These are phyloP conservation scores for Noturus placidus DNA, from an alignment of 2,113 vertebrate species.

Conservation along the genomic window DNA sequence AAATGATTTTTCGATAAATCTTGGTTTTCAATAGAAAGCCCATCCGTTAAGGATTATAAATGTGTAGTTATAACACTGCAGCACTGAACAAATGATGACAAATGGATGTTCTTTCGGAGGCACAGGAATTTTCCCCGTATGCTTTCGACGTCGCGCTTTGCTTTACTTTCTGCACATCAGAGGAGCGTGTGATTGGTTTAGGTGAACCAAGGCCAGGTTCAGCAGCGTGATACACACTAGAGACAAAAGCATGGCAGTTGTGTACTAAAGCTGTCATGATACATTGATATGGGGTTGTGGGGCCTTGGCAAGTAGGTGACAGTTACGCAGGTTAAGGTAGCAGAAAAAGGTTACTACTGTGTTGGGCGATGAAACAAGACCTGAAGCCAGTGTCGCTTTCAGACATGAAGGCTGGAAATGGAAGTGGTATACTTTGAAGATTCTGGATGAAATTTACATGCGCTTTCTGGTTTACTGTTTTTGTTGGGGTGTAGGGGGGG, in stretches of 20 bases:
- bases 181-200: slow-evolving; percentile 58
- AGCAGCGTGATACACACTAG: slow-evolving; percentile 65
- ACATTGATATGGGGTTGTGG: slow-evolving; percentile 69
- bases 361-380: slow-evolving; percentile 27
- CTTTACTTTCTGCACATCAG: slow-evolving; percentile 53
- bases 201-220: slow-evolving; percentile 67
- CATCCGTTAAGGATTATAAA: slow-evolving; percentile 11
- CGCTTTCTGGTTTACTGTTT: background rate
- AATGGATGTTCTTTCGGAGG: background rate
- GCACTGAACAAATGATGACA: background rate
- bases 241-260: slow-evolving; percentile 69
- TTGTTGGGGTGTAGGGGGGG: no score
- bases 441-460: background rate
- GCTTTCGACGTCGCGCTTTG: background rate
- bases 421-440: background rate
- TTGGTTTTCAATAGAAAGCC: background rate
- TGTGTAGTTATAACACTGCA: slow-evolving; percentile 2
- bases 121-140: background rate
- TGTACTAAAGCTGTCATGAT: slow-evolving; percentile 68
- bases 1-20: slow-evolving; percentile 1
- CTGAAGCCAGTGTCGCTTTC: background rate
- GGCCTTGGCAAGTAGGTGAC: slow-evolving; percentile 58
- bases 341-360: slow-evolving; percentile 44
- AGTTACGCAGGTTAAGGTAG: slow-evolving; percentile 65
- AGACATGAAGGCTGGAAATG: background rate